Conservation (phyloP, 1,140 invertebrate species). For the Phthorimaea operculella region DNA sequence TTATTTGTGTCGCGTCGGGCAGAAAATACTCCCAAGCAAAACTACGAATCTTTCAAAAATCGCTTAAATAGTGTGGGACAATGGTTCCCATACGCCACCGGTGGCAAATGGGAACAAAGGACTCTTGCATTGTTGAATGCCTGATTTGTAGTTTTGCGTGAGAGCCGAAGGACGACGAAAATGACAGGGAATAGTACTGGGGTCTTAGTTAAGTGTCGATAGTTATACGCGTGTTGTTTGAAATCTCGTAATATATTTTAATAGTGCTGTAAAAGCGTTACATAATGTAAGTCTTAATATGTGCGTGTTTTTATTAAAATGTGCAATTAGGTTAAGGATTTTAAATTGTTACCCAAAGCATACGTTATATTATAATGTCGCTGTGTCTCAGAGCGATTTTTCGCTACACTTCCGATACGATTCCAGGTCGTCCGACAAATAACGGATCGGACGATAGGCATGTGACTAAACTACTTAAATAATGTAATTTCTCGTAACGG, state of each 20-base stretch:
- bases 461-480: constrained; percentile 19
- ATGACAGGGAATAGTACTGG: constrained; percentile 46
- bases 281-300: constrained; percentile 51
- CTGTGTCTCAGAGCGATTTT: constrained; percentile 13
- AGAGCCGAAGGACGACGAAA: constrained; percentile 20
- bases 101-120: too few species aligned
- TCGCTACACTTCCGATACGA: neutral
- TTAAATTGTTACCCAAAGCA: constrained; percentile 58
- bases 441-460: constrained; percentile 8
- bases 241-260: constrained; percentile 65
- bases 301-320: constrained; percentile 62
- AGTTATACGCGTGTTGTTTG: constrained; percentile 56
- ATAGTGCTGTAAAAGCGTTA: constrained; percentile 39
- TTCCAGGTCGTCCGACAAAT: neutral
- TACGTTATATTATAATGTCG: constrained; percentile 32
- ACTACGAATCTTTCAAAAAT: too few species aligned
- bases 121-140: too few species aligned
- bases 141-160: constrained; percentile 1
- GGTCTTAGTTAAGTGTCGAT: constrained; percentile 46
- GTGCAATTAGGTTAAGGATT: constrained; percentile 57
- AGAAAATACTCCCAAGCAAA: too few species aligned
- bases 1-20: constrained; percentile 36
- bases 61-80: too few species aligned
- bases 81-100: too few species aligned
- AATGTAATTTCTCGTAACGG: constrained; percentile 11